These are phyloP conservation scores for Agelastica alni DNA, from an alignment of 2,888 invertebrate species.

Conservation along the genomic window DNA sequence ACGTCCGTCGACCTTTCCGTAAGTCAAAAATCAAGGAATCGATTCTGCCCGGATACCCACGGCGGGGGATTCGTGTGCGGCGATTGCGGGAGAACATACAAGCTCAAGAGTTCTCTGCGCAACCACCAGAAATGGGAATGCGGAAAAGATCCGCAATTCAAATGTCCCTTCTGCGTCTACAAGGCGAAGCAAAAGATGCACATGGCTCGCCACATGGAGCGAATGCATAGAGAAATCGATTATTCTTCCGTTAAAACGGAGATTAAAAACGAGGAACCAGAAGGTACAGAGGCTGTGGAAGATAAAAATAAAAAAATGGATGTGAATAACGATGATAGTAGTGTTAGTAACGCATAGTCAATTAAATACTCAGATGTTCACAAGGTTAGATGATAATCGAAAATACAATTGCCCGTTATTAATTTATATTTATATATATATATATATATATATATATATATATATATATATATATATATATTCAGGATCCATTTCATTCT, in stretches of 20 bases:
- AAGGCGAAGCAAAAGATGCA: constrained; percentile 85
- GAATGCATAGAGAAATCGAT: constrained; percentile 70
- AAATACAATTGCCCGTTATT: no score
- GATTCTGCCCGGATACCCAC: constrained; percentile 33
- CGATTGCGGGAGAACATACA: constrained; percentile 83
- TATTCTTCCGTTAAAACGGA: constrained; percentile 51
- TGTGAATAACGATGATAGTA: constrained; percentile 20
- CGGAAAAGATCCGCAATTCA: constrained; percentile 82
- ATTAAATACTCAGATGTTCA: no score
- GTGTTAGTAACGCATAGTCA: constrained; percentile 17
- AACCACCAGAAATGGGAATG: constrained; percentile 88
- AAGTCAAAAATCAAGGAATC: constrained; percentile 32
- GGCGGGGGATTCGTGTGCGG: constrained; percentile 72
- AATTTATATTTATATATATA: no score
- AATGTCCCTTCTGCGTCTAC: constrained; percentile 82
- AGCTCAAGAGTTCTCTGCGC: constrained; percentile 81
- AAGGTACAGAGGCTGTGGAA: constrained; percentile 28
- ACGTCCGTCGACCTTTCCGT: constrained; percentile 38
- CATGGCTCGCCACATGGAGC: constrained; percentile 80
- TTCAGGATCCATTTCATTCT: no score
- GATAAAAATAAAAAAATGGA: constrained; percentile 24
- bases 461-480: no score
- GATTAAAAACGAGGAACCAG: constrained; percentile 42
- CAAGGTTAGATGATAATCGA: no score
- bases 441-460: no score